phyloP scores from a whole-genome alignment of 2,888 invertebrate species.

The Nymphalis c-album region DNA sequence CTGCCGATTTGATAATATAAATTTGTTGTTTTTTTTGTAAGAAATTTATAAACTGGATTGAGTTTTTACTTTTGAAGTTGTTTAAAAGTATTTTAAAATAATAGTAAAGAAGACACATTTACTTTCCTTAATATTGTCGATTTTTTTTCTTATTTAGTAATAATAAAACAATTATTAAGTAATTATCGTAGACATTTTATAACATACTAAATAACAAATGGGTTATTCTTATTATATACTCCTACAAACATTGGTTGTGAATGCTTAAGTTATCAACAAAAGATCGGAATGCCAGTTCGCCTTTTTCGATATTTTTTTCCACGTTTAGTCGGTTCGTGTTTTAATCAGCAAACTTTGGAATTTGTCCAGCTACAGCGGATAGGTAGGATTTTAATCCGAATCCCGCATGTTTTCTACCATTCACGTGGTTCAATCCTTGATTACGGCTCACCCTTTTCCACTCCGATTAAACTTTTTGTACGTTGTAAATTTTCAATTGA shows the following conservation, averaged over 20 bases:
- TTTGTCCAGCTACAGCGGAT: slow-evolving; percentile 56
- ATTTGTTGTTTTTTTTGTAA: no score
- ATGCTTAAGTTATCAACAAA: slow-evolving; percentile 28
- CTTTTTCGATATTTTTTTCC: slow-evolving; percentile 44
- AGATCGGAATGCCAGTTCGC: slow-evolving; percentile 34
- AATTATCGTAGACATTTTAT: no score
- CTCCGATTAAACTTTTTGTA: slow-evolving; percentile 14
- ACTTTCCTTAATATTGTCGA: no score
- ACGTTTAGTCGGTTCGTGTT: slow-evolving; percentile 50
- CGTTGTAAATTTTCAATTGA: background rate
- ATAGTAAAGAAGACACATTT: no score
- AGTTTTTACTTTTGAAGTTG: no score
- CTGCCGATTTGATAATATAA: no score
- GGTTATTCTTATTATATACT: no score
- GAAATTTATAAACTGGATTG: no score
- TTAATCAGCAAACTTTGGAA: slow-evolving; percentile 65
- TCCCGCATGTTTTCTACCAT: slow-evolving; percentile 30
- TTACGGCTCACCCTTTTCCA: slow-evolving; percentile 16
- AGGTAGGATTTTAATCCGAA: slow-evolving; percentile 52
- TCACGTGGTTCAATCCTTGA: slow-evolving; percentile 28
- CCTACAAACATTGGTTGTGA: background rate
- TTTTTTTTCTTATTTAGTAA: no score
- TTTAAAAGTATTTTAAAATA: no score
- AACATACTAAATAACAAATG: no score
- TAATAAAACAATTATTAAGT: no score